Evolutionary conservation across 1,140 invertebrate genomes (phyloP), one percentile per base, ranked within the genome.

Genomic region (Arctopsyche grandis): DNA sequence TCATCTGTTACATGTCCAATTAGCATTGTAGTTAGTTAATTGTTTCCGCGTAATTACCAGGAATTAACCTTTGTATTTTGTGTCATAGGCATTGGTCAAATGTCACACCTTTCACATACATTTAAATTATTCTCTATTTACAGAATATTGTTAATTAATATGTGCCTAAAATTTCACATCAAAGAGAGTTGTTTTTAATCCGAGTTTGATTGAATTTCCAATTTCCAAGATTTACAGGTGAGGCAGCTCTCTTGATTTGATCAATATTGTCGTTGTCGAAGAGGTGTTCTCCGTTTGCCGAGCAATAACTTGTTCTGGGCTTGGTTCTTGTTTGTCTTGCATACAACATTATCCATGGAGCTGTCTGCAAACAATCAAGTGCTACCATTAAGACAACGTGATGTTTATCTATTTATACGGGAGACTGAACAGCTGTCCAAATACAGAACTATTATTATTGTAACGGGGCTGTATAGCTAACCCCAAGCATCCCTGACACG

Each of bases 381-480:
- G 69, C 69, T 78, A 56, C 74, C 69, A 78, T 78, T 78, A 78
- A 78, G 77, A 78, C 66, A 69, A 78, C 77, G 69, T 78, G 69
- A 78, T 78, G 77, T 78, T 78, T 78, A 71, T 71, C 77, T 52
- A 78, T 78, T 70, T 71, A 70, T 70, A 26, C 69, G 56, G 43
- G 48, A 44, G 69, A 38, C 48, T 71, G 69, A 78, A 78, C 77
- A 78, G 77, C 77, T 78, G 77, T 71, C 77, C 77, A 78, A 78
- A 78, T 66, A 66, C 52, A 56, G 29, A 19, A 52, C 48, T 29
- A 71, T 24, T 46, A 69, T 71, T 70, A 78, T 78, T 26, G 69
- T 73, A 52, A 58, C 48, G 38, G 66, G 43, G 48, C 24, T 38
- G 29, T 38, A 38, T 38, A 38, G 29, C 29, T 38, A 38, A 38